These are phyloP conservation scores for Clostera curtula DNA, from an alignment of 2,888 invertebrate species.

Conservation along the genomic window DNA sequence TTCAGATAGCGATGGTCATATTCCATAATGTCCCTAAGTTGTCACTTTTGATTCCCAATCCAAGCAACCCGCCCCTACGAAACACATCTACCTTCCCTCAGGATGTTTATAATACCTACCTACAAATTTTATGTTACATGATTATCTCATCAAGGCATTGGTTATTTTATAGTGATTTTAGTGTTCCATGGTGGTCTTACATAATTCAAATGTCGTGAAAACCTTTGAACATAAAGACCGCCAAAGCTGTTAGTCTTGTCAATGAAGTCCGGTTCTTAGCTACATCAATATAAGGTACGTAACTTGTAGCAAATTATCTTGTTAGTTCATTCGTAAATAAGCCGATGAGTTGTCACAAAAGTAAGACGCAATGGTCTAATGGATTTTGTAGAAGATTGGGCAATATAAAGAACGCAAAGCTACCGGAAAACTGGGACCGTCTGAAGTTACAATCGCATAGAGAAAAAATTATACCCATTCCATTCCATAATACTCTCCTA, in stretches of 20 bases:
- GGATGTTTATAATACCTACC: no score
- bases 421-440: conserved; percentile 3
- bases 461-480: no score
- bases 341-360: conserved; percentile 5
- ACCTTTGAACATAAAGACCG: conserved; percentile 7
- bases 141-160: no score
- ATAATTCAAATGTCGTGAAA: conserved; percentile 16
- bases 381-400: conserved; percentile 11
- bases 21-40: no score
- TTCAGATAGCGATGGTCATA: no score
- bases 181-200: conserved; percentile 19
- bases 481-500: no score
- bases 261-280: neutral
- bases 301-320: neutral
- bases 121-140: no score
- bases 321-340: conserved; percentile 12
- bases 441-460: neutral
- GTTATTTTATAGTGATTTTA: no score
- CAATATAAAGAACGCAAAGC: conserved; percentile 2
- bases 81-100: no score
- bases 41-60: no score
- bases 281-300: neutral
- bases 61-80: no score
- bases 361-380: conserved; percentile 13
- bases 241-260: neutral